phyloP scores from a whole-genome alignment of 2,888 invertebrate genomes.

The Candidula unifasciata region DNA sequence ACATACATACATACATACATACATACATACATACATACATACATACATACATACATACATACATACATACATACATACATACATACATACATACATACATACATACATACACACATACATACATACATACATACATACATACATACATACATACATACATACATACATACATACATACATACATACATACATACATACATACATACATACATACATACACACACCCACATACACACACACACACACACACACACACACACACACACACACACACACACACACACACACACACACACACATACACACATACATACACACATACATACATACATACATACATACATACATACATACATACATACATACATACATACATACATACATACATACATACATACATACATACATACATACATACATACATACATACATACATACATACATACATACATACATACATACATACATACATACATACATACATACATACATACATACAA shows the following conservation, averaged over 20 bases:
- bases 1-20: too few relatives aligned
- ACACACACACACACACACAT: background rate
- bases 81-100: too few relatives aligned
- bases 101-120: too few relatives aligned
- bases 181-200: background rate
- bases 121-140: too few relatives aligned
- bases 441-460: background rate
- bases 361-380: too few relatives aligned
- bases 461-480: too few relatives aligned
- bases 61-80: too few relatives aligned
- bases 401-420: background rate
- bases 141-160: background rate
- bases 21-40: too few relatives aligned
- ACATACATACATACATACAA: too few relatives aligned
- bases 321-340: too few relatives aligned
- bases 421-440: background rate
- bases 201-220: conserved; percentile 10
- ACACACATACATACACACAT: background rate
- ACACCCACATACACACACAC: conserved; percentile 10
- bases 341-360: too few relatives aligned
- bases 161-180: conserved; percentile 10
- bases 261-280: background rate
- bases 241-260: conserved; percentile 3
- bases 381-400: background rate
- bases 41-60: too few relatives aligned